Evolutionary conservation across 92 coral and sea anemone genomes (phyloP), one percentile per base, ranked within the genome.

Genomic region (Isaurus tuberculatus): DNA sequence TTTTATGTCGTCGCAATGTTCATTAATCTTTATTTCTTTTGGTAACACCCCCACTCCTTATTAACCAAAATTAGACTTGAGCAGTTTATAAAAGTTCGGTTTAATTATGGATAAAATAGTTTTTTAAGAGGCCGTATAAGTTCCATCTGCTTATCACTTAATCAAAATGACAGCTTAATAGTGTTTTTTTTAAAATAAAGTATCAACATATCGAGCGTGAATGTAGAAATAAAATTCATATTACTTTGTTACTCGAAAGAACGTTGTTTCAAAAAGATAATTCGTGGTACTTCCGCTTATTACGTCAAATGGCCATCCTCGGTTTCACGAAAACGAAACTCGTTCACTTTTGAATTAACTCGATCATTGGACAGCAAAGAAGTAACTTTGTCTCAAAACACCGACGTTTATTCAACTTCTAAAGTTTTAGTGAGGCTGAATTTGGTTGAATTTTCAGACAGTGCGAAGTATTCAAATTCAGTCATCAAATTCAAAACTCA

Each of bases 41-140:
- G 27, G 32, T 22, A 26, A 8, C 69, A 63, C 32, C 10, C 69
- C 32, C 32, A 40, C 27, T 15, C 4, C 13, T 27, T 26, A 27
- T 22, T 63, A 26, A 63, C 69, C 69, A 63, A 63, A 63, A 27
- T 63, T 63, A 34, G 69, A 63, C 31, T 25, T 26, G 68, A 61
- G 1, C 19, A 2, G n/a, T n/a, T n/a, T n/a, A n/a, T n/a, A n/a
- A n/a, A n/a, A n/a, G n/a, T n/a, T n/a, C n/a, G n/a, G n/a, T n/a
- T n/a, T n/a, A n/a, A n/a, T n/a, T n/a, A n/a, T n/a, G n/a, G n/a
- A n/a, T n/a, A n/a, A n/a, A 53, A 16, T 40, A 0, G 2, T 7
- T n/a, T 55, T 55, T 55, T 19, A 55, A 17, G 8, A 55, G 26
- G 8, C 4, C 28, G 26, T 25, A 63, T 9, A 42, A 42, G 37